Evolutionary conservation across 2,888 invertebrate genomes (phyloP), one percentile per base, ranked within the genome.

Genomic region (Torymus texanus): DNA sequence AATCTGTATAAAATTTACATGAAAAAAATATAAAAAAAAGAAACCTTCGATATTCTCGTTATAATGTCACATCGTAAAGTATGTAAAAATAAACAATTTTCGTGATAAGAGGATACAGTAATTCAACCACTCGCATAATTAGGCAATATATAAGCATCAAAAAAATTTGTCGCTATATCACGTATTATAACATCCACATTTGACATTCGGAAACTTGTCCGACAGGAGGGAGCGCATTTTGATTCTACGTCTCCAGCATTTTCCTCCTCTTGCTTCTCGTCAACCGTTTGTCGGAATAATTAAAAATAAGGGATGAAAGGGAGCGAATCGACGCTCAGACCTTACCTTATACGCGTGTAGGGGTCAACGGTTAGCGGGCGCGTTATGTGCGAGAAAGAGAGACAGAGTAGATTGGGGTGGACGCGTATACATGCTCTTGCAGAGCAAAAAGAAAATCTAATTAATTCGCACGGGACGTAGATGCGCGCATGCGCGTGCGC

Each of bases 251-350:
- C 62, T 29, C 18, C 41, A 16, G 62, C 16, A 18, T 12, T 21
- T 10, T 16, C 16, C 24, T 14, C 2, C n/a, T 55, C 2, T 21
- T 21, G 21, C 21, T 21, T 21, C 41, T 14, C 2, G 29, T 14
- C 14, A 41, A 41, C 14, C 71, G 83, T 84, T 84, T 83, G 81
- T 71, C 67, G 83, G 80, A 85, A 85, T 86, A 85, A 86, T 86
- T 85, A 86, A 84, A 86, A 85, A 84, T 81, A 83, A 83, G 81
- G 83, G 84, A 84, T 84, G 83, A 85, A 85, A 85, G 85, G 78
- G 83, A 85, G 85, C 78, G 83, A 85, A 84, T 84, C 82, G 81
- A 78, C 74, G 62, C 5, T 21, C 5, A 41, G 8, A 5, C 41
- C 8, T 5, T 5, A 8, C n/a, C n/a, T n/a, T n/a, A n/a, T n/a